Evolutionary conservation across 2,113 vertebrate genomes (phyloP).

Genomic region (Rostratula benghalensis): DNA sequence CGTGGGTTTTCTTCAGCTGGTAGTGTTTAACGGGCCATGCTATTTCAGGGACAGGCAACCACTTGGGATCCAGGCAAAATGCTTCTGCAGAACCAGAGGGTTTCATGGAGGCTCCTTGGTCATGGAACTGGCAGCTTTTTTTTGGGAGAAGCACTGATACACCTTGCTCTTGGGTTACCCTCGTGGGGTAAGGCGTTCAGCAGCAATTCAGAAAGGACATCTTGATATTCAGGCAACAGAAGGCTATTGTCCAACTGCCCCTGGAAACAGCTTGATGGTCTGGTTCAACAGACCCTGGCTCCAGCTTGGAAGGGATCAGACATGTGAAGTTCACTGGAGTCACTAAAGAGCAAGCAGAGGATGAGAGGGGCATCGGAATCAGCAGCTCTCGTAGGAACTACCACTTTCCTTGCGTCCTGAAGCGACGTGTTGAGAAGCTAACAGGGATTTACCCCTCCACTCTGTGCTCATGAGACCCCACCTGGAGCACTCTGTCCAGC

Average conservation of each 20-base stretch:
- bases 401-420: not conserved
- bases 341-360: not conserved
- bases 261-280: not conserved
- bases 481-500: too few species aligned
- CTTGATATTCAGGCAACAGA: not conserved
- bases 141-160: rapidly evolving
- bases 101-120: not conserved
- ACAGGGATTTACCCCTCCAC: too few species aligned
- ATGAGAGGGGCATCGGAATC: rapidly evolving
- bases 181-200: not conserved
- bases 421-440: not conserved
- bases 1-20: not conserved
- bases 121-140: not conserved
- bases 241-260: not conserved
- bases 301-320: rapidly evolving
- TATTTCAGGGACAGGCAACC: not conserved
- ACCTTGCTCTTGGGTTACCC: too few species aligned
- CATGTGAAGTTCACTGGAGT: not conserved
- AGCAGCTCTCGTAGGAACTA: not conserved
- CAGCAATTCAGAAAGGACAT: not conserved
- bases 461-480: too few species aligned
- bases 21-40: not conserved
- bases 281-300: not conserved
- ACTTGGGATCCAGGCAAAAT: not conserved
- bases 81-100: not conserved